Conservation (phyloP, 2,888 invertebrate genomes). For the Phania funesta region DNA sequence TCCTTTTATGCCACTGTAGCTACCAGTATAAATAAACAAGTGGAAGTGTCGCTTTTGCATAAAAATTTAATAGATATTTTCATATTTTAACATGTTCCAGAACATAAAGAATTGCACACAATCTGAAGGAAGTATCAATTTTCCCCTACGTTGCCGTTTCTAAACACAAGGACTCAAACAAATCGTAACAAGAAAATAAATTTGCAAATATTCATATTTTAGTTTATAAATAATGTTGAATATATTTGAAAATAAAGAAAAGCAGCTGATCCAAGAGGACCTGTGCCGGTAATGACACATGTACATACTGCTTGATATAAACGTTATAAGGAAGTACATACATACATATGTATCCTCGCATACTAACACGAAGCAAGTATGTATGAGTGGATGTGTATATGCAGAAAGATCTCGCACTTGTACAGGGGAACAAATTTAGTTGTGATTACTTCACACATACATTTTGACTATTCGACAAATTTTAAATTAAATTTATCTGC, state of each 20-base stretch:
- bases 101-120: not conserved
- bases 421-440: not conserved
- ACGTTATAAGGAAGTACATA: not conserved
- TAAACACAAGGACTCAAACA: constrained; percentile 15
- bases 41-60: not conserved
- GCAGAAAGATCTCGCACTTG: not conserved
- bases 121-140: constrained; percentile 13
- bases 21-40: too few species aligned
- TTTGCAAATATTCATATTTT: constrained; percentile 5
- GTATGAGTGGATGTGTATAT: not conserved
- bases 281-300: not conserved
- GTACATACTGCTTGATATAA: not conserved
- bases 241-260: constrained; percentile 22
- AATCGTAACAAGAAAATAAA: constrained; percentile 27
- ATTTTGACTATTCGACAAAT: constrained; percentile 58
- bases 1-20: too few species aligned
- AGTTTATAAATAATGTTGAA: constrained; percentile 49
- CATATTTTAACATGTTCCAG: not conserved
- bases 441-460: not conserved
- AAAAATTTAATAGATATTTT: constrained; percentile 34
- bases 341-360: not conserved
- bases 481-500: constrained; percentile 60
- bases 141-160: constrained; percentile 1
- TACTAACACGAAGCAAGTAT: not conserved
- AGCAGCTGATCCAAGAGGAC: constrained; percentile 18